These are phyloP conservation scores for Phoenicopterus ruber DNA, from an alignment of 2,113 vertebrate genomes.

Conservation along the genomic window DNA sequence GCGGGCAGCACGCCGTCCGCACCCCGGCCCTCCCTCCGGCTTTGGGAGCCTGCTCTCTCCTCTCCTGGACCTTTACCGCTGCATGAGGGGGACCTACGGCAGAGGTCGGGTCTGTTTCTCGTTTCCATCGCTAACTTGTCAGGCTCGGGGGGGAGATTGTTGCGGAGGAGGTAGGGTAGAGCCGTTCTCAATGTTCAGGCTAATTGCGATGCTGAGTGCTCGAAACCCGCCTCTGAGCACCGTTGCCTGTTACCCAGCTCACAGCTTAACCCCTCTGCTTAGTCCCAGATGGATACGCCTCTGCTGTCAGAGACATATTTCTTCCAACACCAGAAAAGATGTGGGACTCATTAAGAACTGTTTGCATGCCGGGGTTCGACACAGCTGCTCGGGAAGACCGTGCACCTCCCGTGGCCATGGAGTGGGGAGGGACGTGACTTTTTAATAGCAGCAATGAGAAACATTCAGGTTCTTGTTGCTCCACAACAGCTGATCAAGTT, in stretches of 20 bases:
- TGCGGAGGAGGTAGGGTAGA: rapidly evolving
- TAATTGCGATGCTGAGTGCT: not conserved
- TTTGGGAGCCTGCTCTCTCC: not conserved
- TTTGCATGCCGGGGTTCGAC: not conserved
- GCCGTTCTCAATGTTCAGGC: rapidly evolving
- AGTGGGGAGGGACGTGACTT: not conserved
- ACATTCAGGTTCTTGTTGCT: not conserved
- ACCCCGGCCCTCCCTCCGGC: not conserved
- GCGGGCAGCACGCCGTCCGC: rapidly evolving
- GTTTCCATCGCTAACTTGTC: not conserved
- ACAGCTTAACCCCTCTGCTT: not conserved
- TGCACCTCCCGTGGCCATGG: too few relatives aligned
- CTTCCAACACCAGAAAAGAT: rapidly evolving
- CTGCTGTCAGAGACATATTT: not conserved
- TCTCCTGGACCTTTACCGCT: not conserved
- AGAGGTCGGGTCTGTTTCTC: not conserved
- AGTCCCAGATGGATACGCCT: not conserved
- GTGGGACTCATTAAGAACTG: not conserved
- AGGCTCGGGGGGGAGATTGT: not conserved
- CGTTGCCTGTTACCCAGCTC: not conserved
- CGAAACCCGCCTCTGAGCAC: not conserved
- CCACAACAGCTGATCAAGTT: not conserved
- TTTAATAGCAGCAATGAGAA: not conserved
- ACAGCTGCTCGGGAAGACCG: not conserved
- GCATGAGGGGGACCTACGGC: rapidly evolving